phyloP scores from a whole-genome alignment of 2,113 vertebrate genomes.

The Tupaia tana region DNA sequence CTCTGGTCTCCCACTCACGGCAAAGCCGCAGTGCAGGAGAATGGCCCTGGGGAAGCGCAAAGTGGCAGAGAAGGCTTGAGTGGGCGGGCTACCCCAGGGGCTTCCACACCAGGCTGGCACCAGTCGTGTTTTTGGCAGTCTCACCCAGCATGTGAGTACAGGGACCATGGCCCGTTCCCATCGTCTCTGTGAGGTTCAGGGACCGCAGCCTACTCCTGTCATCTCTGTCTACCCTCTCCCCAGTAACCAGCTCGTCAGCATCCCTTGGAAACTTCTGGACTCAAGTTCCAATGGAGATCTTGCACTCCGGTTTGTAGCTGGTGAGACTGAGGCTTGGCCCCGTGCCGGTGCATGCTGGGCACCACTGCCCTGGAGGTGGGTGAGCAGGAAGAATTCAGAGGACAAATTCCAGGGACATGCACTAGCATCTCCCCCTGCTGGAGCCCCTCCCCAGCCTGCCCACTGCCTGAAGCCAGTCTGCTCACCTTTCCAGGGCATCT shows the following conservation, averaged over 20 bases:
- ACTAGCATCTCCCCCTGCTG: neutral
- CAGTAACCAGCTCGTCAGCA: neutral
- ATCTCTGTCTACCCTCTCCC: neutral
- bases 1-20: neutral
- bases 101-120: too few relatives aligned
- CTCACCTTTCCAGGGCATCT: neutral
- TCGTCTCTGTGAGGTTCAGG: neutral
- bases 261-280: neutral
- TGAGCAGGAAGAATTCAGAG: too few relatives aligned
- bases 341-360: too few relatives aligned
- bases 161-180: fast-evolving
- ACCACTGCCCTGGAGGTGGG: neutral
- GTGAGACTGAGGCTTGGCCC: neutral
- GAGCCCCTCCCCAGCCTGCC: neutral
- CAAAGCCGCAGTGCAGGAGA: neutral
- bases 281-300: neutral
- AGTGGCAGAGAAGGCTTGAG: neutral
- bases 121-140: neutral
- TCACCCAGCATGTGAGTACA: fast-evolving
- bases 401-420: neutral
- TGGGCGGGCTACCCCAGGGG: neutral
- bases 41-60: neutral
- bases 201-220: fast-evolving
- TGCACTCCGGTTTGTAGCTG: neutral
- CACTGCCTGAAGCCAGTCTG: neutral